Base-by-base conservation (phyloP, 2,888 invertebrate species). In the Aphodius granarius region DNA sequence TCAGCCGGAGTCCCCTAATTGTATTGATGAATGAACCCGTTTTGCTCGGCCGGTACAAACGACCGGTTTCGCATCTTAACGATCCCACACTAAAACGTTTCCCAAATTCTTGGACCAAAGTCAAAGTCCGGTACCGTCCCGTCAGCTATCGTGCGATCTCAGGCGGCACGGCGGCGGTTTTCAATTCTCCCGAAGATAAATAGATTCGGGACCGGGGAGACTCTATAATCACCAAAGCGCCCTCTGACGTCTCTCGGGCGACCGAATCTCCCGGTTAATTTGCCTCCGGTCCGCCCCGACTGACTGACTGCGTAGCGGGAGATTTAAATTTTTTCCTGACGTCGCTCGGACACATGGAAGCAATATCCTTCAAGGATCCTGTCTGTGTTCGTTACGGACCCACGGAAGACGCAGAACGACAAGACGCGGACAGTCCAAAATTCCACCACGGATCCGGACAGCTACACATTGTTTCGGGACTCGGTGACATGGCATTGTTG, bases 291-390 rank as follows among this genome's bases (percentile, higher is more conserved):
- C 75, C 74, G 76, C 73, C 73, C 75, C 79, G 79, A 80, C 66
- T 79, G 80, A 79, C 80, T 43, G 43, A 43, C 43, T 43, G 9
- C 43, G 43, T 76, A 75, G 73, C 75, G 75, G 78, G 75, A 75
- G 79, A 79, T 80, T 79, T 79, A 79, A 80, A 74, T 73, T 79
- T 79, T 78, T 80, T 78, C 79, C 80, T 78, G 79, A 43, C 76
- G 77, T 79, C 73, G 75, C 75, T 76, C 78, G 79, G 79, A 79
- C 79, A 78, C 75, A 78, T 78, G 79, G 78, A 79, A 73, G 79
- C 78, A 80, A 80, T 80, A 79, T 80, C 80, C 78, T 79, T 80
- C 77, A 76, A 77, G 78, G 79, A 43, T 43, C 13, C 9, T 43
- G 43, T 43, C 9, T 43, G 43, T 43, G 43, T 43, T 13, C 43